These are phyloP conservation scores for Pteropus rufus DNA, from an alignment of 2,797 vertebrate genomes.

Conservation along the genomic window DNA sequence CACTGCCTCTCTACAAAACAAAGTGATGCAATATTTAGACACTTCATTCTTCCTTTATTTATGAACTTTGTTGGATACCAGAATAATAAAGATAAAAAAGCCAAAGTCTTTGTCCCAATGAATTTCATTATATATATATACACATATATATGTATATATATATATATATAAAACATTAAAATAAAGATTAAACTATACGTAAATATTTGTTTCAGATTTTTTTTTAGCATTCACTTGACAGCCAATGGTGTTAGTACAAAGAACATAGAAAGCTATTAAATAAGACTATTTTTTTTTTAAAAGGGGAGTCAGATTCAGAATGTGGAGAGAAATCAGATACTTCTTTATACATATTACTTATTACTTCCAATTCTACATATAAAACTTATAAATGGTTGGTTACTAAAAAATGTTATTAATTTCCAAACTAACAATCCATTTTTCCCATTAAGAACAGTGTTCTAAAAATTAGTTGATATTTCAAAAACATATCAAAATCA, in stretches of 20 bases:
- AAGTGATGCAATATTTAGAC: neutral
- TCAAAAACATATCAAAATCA: neutral
- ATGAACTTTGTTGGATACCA: neutral
- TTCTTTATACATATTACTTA: neutral
- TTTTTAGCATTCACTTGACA: neutral
- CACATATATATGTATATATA: too few species aligned
- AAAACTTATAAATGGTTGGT: neutral
- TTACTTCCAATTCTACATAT: neutral
- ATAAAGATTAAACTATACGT: neutral
- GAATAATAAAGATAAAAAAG: neutral
- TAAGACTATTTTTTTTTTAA: neutral
- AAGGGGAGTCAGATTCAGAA: neutral
- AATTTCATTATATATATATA: neutral
- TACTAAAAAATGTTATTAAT: neutral
- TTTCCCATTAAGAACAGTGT: neutral
- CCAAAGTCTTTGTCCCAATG: neutral
- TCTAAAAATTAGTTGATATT: neutral
- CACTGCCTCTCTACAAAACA: neutral
- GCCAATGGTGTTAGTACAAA: neutral
- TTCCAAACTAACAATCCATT: neutral
- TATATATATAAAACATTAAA: neutral
- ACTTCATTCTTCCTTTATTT: neutral
- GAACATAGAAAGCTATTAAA: neutral
- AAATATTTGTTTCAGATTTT: neutral
- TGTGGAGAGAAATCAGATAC: neutral